Evolutionary conservation across 2,113 vertebrate genomes (phyloP), one percentile per base, ranked within the genome.

Genomic region (Sminthopsis crassicaudata): DNA sequence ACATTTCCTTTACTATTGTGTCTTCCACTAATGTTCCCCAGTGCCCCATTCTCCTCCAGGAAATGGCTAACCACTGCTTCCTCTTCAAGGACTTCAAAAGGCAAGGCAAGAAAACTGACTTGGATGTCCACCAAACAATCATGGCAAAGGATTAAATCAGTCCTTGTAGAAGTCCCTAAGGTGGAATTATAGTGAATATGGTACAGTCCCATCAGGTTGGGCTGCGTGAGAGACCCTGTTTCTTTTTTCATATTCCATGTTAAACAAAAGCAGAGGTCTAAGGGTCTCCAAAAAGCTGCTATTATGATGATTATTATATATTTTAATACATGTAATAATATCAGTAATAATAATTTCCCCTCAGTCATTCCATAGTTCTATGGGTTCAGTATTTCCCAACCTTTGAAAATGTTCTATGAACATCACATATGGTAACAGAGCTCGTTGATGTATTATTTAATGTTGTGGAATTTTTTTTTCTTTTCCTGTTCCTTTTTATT

Each of bases 1-100:
- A 67, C 95, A 53, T 95, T 98, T 98, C 98, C 97, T 96, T 92
- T 95, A 88, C 97, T 60, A 97, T 98, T 98, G 98, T 98, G 96
- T 95, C 93, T 91, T 51, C 97, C 95, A 88, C 97, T 97, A 97
- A 96, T 92, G 96, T 94, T 97, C 98, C 98, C 97, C 53, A 53
- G 96, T 96, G 97, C 84, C 96, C 96, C 95, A 91, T 91, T 88
- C 51, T 94, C 90, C 90, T 97, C 90, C 96, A 97, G 98, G 97
- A 98, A 98, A 97, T 93, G 94, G 92, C 92, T 96, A 95, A 92
- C 96, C 54, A 67, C 92, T 96, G 96, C 88, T 98, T 98, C 98
- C 97, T 97, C 96, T 96, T 53, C 60, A 46, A 16, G 54, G 93
- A 98, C 97, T 96, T 98, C 97, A 98, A 98, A 98, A 96, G 92